Evolutionary conservation across 2,113 vertebrate genomes (phyloP).

Genomic region (Plotosus lineatus): DNA sequence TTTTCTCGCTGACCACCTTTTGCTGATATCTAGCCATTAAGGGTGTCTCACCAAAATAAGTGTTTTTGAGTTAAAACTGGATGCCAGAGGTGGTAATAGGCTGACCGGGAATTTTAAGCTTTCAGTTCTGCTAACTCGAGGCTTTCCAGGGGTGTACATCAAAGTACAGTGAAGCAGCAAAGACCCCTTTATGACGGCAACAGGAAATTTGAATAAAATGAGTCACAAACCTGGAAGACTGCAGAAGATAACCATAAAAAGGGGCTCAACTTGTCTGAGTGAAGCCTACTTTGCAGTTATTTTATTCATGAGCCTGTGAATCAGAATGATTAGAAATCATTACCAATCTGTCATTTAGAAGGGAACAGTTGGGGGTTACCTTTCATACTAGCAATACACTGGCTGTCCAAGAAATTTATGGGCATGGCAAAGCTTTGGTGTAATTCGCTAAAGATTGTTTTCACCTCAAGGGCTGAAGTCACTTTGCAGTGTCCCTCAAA

Average conservation of each 20-base stretch:
- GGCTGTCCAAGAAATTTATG: constrained; percentile 27
- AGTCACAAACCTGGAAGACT: constrained; percentile 22
- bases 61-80: background rate
- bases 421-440: constrained; percentile 15
- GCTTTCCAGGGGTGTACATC: constrained; percentile 11
- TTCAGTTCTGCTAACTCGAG: constrained; percentile 30
- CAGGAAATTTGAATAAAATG: constrained; percentile 32
- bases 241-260: constrained; percentile 31
- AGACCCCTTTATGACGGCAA: constrained; percentile 17
- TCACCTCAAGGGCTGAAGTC: constrained; percentile 31
- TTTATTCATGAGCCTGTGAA: constrained; percentile 46
- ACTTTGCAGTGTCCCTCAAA: constrained; percentile 38
- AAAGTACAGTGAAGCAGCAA: constrained; percentile 31
- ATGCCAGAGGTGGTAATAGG: constrained; percentile 13
- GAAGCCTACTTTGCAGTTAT: constrained; percentile 36
- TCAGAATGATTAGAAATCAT: constrained; percentile 43
- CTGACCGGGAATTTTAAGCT: constrained; percentile 21
- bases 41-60: background rate
- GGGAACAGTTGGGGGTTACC: constrained; percentile 31
- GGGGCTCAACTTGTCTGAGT: constrained; percentile 20
- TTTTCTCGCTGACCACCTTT: background rate
- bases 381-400: constrained; percentile 18
- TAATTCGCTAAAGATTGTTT: constrained; percentile 46
- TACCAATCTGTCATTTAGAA: constrained; percentile 33
- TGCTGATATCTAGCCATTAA: background rate